Evolutionary conservation across 2,888 invertebrate genomes (phyloP).

Genomic region (Scrobipalpa atriplicella): DNA sequence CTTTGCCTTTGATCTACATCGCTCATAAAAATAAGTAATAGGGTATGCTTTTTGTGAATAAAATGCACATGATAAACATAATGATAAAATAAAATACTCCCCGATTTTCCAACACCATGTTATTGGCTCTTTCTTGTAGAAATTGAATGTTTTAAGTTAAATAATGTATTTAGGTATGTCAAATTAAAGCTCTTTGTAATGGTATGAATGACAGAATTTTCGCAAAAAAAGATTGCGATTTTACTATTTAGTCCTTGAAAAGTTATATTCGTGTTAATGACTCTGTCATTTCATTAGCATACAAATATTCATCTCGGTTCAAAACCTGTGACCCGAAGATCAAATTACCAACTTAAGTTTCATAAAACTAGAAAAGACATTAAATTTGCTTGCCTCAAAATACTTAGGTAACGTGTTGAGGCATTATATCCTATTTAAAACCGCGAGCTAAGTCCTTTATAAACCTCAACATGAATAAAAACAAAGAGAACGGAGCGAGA

Average conservation of each 20-base stretch:
- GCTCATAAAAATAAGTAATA: neutral
- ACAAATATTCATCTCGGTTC: neutral
- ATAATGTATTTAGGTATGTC: no score
- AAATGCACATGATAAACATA: neutral
- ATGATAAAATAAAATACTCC: no score
- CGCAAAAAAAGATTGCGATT: no score
- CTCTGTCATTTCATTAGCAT: neutral
- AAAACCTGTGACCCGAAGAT: neutral
- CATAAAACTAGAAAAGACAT: neutral
- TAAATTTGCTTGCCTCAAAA: neutral
- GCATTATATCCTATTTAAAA: neutral
- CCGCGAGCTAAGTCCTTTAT: conserved; percentile 20
- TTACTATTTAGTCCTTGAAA: no score
- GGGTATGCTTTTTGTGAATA: neutral
- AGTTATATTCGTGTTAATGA: neutral
- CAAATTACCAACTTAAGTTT: neutral
- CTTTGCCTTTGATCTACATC: conserved; percentile 10
- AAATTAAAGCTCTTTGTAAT: no score
- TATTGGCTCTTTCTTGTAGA: no score
- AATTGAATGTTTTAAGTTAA: no score
- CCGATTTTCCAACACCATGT: no score
- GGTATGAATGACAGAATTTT: no score
- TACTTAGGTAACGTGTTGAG: neutral
- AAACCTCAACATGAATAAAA: conserved; percentile 1
- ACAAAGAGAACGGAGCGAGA: conserved; percentile 16